phyloP scores from a whole-genome alignment of 2,888 invertebrate genomes.

The Polyommatus iphigenia region DNA sequence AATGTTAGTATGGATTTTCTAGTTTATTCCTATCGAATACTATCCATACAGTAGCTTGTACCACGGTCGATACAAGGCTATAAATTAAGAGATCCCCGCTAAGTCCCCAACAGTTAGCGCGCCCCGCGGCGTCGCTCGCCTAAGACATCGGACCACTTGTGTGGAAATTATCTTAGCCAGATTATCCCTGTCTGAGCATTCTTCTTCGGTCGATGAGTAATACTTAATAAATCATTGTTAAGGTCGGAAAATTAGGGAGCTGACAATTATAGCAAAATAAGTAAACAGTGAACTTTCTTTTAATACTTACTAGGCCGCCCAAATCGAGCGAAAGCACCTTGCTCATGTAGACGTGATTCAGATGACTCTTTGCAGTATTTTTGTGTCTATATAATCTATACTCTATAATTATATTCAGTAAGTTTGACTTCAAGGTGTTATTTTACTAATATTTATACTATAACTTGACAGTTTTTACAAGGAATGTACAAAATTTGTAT shows the following conservation, averaged over 20 bases:
- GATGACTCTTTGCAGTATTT: too few relatives aligned
- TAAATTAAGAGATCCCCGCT: conserved; percentile 79
- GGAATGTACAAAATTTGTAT: neutral
- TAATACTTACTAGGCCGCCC: too few relatives aligned
- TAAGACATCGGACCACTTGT: conserved; percentile 67
- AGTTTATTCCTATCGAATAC: neutral
- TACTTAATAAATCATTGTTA: conserved; percentile 30
- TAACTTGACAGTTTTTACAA: neutral
- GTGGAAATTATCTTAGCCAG: conserved; percentile 69
- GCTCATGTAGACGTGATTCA: too few relatives aligned
- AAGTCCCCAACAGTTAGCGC: conserved; percentile 73
- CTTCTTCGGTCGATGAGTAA: conserved; percentile 49
- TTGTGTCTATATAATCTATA: too few relatives aligned
- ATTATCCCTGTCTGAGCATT: conserved; percentile 62
- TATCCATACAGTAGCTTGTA: conserved; percentile 37
- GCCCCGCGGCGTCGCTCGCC: conserved; percentile 69
- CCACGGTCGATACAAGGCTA: conserved; percentile 58
- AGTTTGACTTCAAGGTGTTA: too few relatives aligned
- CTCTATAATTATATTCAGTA: too few relatives aligned
- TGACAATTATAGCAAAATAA: neutral
- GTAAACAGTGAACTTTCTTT: conserved; percentile 30
- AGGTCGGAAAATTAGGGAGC: neutral
- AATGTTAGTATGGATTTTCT: too few relatives aligned
- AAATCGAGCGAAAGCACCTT: too few relatives aligned
- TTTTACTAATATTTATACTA: too few relatives aligned